Evolutionary conservation across 1,140 invertebrate genomes (phyloP).

Genomic region (Cyphomyrmex costatus): DNA sequence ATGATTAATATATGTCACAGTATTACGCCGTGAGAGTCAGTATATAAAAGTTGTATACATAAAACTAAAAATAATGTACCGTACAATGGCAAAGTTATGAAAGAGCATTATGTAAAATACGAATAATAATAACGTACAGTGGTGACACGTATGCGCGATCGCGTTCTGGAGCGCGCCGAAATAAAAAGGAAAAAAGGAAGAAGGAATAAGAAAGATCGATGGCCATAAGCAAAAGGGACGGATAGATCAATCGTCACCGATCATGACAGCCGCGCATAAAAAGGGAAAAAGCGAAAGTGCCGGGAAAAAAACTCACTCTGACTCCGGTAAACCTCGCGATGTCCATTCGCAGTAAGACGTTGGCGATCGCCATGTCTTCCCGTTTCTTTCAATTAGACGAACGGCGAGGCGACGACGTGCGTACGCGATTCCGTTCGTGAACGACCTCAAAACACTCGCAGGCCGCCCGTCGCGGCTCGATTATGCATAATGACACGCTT

Average conservation of each 20-base stretch:
- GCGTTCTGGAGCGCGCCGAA: neutral
- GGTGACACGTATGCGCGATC: neutral
- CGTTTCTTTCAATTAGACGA: neutral
- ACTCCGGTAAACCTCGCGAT: slow-evolving; percentile 76
- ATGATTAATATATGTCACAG: neutral
- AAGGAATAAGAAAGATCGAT: neutral
- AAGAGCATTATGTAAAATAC: slow-evolving; percentile 51
- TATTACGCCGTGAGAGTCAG: neutral
- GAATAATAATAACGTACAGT: slow-evolving; percentile 21
- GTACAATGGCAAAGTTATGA: slow-evolving; percentile 64
- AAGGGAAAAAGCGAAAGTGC: slow-evolving; percentile 28
- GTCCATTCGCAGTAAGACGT: slow-evolving; percentile 77
- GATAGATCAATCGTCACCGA: neutral
- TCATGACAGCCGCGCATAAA: neutral
- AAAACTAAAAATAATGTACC: slow-evolving; percentile 55
- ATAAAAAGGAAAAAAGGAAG: neutral
- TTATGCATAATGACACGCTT: slow-evolving; percentile 70
- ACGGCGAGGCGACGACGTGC: neutral
- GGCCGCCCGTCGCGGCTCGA: slow-evolving; percentile 52
- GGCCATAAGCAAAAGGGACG: slow-evolving; percentile 44
- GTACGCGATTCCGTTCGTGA: slow-evolving; percentile 9
- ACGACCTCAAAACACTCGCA: slow-evolving; percentile 59
- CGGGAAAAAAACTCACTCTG: slow-evolving; percentile 77
- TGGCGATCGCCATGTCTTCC: slow-evolving; percentile 77
- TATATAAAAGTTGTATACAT: neutral